Conservation (phyloP, 1,140 invertebrate genomes). For the Drosophila sp. region DNA sequence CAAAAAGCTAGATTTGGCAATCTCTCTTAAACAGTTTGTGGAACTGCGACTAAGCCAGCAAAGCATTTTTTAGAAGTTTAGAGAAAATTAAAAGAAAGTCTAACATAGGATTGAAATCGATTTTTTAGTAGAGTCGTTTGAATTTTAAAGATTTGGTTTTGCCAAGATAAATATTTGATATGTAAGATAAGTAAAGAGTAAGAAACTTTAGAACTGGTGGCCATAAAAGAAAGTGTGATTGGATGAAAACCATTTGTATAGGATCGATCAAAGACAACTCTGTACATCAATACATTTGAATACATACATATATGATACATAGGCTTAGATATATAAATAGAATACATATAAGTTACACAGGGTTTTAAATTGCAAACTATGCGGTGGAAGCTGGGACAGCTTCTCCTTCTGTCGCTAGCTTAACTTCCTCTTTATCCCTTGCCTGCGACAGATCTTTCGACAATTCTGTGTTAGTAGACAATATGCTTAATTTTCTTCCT, state of each 20-base stretch:
- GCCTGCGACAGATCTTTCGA: conserved; percentile 30
- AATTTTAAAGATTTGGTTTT: no score
- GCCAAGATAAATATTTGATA: no score
- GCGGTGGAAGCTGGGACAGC: conserved; percentile 15
- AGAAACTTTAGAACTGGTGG: no score
- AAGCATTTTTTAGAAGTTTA: no score
- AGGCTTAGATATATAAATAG: conserved; percentile 50
- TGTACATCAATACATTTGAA: conserved; percentile 11
- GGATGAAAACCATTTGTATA: neutral
- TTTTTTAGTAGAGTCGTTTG: no score
- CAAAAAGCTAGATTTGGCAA: no score
- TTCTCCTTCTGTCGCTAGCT: neutral
- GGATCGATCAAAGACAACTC: conserved; percentile 6
- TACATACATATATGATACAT: conserved; percentile 45
- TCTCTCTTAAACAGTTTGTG: no score
- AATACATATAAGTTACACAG: conserved; percentile 46
- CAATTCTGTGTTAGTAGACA: conserved; percentile 45
- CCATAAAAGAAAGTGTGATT: neutral
- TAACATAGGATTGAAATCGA: no score
- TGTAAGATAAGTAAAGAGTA: no score
- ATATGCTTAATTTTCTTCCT: conserved; percentile 56
- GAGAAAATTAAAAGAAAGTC: no score
- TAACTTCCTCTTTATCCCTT: conserved; percentile 16
- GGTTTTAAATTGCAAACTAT: conserved; percentile 45
- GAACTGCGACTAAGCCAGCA: no score